Conservation (phyloP, 1,140 invertebrate genomes). For the Pararge aegeria region DNA sequence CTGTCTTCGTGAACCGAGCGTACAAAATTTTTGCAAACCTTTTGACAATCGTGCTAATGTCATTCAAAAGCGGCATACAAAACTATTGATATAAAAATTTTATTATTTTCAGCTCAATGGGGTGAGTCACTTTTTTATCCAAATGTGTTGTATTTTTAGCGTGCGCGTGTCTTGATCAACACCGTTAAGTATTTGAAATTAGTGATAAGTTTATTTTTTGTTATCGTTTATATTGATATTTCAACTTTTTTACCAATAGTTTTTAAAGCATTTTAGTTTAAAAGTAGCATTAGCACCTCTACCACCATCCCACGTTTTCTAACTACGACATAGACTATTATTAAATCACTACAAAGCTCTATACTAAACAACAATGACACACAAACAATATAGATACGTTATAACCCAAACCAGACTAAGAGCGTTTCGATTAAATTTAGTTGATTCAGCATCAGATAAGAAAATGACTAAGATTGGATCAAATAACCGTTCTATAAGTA, state of each 20-base stretch:
- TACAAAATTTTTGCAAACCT: constrained; percentile 3
- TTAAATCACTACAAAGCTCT: constrained; percentile 20
- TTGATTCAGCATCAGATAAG: no score
- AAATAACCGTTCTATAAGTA: no score
- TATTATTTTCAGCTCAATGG: neutral
- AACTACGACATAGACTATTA: constrained; percentile 33
- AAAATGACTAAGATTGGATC: no score
- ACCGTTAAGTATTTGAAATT: neutral
- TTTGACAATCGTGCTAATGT: constrained; percentile 12
- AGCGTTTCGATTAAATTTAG: no score
- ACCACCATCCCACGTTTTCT: neutral
- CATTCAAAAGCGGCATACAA: constrained; percentile 1
- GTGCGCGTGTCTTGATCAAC: no score
- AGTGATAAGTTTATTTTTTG: neutral
- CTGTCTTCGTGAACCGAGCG: constrained; percentile 43
- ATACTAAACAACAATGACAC: constrained; percentile 3
- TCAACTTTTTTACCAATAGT: constrained; percentile 3
- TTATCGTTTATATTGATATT: neutral
- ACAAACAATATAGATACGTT: neutral
- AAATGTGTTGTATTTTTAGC: no score
- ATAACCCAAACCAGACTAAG: no score
- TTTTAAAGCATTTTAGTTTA: constrained; percentile 6
- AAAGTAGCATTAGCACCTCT: neutral
- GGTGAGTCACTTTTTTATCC: no score
- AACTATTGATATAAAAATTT: constrained; percentile 10